Conservation (phyloP, 2,113 vertebrate species). For the Crotalus horridus region DNA sequence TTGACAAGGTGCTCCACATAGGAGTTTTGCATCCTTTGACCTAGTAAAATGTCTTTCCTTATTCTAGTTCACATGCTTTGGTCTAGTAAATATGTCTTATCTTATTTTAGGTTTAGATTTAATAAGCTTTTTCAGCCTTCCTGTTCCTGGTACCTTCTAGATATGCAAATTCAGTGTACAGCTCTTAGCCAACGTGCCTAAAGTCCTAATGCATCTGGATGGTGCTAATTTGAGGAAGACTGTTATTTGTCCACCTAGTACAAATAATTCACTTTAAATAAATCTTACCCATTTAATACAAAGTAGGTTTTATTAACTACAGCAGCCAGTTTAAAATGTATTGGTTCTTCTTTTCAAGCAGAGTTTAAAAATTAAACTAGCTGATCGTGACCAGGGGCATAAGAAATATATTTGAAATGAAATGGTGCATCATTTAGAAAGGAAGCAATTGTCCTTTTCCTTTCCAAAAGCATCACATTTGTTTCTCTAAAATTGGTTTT, state of each 20-base stretch:
- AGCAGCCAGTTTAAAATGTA: neutral
- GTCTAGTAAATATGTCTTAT: neutral
- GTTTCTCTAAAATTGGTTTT: slow-evolving; percentile 37
- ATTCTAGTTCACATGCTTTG: neutral
- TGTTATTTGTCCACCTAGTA: neutral
- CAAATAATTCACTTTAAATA: rapidly evolving
- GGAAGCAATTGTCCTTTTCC: slow-evolving; percentile 31
- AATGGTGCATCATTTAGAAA: slow-evolving; percentile 26
- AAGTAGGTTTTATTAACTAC: neutral
- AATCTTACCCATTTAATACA: neutral
- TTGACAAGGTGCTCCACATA: neutral
- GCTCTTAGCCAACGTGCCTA: neutral
- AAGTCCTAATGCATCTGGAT: neutral
- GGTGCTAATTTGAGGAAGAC: neutral
- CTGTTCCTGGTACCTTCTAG: neutral
- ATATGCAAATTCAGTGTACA: neutral
- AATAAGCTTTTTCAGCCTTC: neutral
- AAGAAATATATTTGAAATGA: slow-evolving; percentile 29
- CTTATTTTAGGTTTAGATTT: neutral
- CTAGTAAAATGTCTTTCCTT: neutral
- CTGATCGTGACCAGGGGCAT: neutral
- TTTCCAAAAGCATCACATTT: slow-evolving; percentile 29
- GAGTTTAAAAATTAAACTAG: neutral
- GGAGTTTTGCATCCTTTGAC: neutral
- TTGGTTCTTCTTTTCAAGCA: neutral